A percentile compares a stretch with the other conserved stretches of the same genome.
phyloP scores from a whole-genome alignment of 2,113 vertebrate genomes.

The Siphamia tubifer region DNA sequence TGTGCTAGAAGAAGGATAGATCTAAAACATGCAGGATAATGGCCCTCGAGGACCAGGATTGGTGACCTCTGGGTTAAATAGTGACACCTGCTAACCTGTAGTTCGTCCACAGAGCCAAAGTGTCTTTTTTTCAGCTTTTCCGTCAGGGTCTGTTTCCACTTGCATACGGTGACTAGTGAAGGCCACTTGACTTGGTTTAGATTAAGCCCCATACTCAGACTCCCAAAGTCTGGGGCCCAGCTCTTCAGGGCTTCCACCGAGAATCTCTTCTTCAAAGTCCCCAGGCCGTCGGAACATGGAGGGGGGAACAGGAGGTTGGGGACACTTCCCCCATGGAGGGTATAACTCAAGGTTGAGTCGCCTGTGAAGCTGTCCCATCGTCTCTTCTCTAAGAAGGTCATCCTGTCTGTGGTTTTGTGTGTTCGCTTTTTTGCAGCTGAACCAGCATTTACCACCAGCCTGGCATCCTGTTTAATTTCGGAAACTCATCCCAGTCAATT shows the following conservation, averaged over 20 bases:
- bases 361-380: conserved; percentile 36
- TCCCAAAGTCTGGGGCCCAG: conserved; percentile 55
- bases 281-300: conserved; percentile 1
- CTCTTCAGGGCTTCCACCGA: conserved; percentile 65
- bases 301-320: conserved; percentile 56
- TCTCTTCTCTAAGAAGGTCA: conserved; percentile 62
- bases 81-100: conserved; percentile 67
- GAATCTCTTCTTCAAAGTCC: conserved; percentile 62
- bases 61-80: background rate
- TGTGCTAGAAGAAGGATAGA: no score
- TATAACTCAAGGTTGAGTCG: conserved; percentile 51
- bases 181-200: conserved; percentile 68
- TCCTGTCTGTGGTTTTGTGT: conserved; percentile 9
- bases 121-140: conserved; percentile 73
- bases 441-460: background rate
- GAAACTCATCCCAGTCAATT: background rate
- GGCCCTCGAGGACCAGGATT: no score
- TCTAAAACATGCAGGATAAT: no score
- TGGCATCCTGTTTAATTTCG: background rate
- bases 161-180: conserved; percentile 71
- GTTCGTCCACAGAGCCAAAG: conserved; percentile 51
- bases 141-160: conserved; percentile 73
- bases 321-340: conserved; percentile 67
- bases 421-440: background rate
- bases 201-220: conserved; percentile 45